phyloP scores from a whole-genome alignment of 2,113 vertebrate species.

The Zingel zingel region DNA sequence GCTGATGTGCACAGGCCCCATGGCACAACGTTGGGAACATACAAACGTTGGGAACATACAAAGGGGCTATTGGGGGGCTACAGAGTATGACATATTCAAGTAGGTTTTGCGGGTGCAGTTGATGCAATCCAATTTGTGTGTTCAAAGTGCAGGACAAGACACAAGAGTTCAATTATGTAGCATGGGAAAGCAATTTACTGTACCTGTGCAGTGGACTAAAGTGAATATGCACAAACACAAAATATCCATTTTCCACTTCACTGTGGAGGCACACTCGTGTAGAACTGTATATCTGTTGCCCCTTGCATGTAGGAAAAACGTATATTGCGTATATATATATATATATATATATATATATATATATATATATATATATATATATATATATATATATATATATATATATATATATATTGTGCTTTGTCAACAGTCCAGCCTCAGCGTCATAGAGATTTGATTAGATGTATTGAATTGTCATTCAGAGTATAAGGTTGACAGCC shows the following conservation, averaged over 20 bases:
- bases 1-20: constrained; percentile 72
- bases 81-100: constrained; percentile 50
- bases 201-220: constrained; percentile 27
- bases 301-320: neutral
- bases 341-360: neutral
- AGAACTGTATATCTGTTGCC: constrained; percentile 22
- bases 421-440: constrained; percentile 33
- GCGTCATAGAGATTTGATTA: constrained; percentile 43
- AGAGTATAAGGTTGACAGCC: constrained; percentile 54
- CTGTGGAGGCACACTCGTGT: neutral
- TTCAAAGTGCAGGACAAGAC: constrained; percentile 16
- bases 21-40: constrained; percentile 57
- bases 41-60: constrained; percentile 56
- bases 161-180: constrained; percentile 32
- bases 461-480: constrained; percentile 25
- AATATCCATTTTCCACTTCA: constrained; percentile 35
- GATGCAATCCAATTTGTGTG: constrained; percentile 38
- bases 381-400: neutral
- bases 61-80: constrained; percentile 23
- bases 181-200: constrained; percentile 31
- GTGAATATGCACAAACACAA: constrained; percentile 14
- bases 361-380: neutral
- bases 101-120: constrained; percentile 20
- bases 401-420: constrained; percentile 4
- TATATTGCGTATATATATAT: neutral